Conservation (phyloP, 1,140 invertebrate genomes). For the Ericerus pela region DNA sequence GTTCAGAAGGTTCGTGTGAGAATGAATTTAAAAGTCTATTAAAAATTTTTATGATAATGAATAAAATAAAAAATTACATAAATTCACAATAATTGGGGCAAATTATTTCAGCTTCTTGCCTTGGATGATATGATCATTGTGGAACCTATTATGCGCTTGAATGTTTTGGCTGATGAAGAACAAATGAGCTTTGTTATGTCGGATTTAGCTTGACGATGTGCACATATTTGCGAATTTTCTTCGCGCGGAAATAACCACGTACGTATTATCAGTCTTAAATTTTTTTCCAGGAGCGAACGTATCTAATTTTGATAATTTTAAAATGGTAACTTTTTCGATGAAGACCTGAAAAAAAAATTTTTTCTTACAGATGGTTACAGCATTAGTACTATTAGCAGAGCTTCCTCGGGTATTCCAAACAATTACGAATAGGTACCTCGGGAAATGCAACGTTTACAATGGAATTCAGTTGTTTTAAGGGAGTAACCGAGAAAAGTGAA, state of each 20-base stretch:
- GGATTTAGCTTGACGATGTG: constrained; percentile 58
- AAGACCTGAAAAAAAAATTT: neutral
- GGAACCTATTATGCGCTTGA: constrained; percentile 77
- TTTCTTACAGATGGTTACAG: constrained; percentile 45
- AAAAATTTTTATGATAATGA: constrained; percentile 19
- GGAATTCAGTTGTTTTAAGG: constrained; percentile 44
- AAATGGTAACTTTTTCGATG: neutral
- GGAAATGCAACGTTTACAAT: constrained; percentile 74
- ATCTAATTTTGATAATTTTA: neutral
- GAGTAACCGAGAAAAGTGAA: constrained; percentile 36
- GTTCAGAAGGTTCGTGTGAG: constrained; percentile 45
- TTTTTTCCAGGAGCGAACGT: neutral
- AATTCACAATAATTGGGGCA: constrained; percentile 12
- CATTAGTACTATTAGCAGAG: constrained; percentile 65
- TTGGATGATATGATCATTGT: constrained; percentile 44
- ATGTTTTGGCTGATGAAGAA: constrained; percentile 55
- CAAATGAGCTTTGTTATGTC: constrained; percentile 47
- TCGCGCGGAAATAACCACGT: constrained; percentile 45
- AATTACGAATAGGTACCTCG: constrained; percentile 66
- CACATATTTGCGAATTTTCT: constrained; percentile 43
- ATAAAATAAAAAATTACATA: neutral
- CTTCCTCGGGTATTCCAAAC: constrained; percentile 72
- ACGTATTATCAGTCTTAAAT: constrained; percentile 9
- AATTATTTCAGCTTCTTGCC: constrained; percentile 42
- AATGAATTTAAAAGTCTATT: neutral